Evolutionary conservation across 2,797 vertebrate species (phyloP).

Genomic region (Rhinogobio ventralis): DNA sequence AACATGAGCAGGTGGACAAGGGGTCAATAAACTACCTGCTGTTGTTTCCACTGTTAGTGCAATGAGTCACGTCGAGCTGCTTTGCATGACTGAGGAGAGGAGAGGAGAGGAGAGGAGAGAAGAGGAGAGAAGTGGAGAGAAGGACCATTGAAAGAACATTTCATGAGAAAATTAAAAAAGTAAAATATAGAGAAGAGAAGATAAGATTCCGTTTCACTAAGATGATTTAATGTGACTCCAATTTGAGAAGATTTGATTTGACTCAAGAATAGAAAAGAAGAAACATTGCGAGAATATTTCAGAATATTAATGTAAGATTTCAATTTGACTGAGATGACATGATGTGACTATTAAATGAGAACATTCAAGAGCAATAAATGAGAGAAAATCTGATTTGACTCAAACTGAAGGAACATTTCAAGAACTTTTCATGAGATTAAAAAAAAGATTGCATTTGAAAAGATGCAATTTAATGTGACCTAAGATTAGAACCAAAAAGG

Average conservation of each 20-base stretch:
- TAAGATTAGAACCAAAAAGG: not conserved
- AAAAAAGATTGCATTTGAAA: not conserved
- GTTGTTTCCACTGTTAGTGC: constrained; percentile 35
- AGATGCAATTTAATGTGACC: not conserved
- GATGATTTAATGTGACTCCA: not conserved
- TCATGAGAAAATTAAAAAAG: not conserved
- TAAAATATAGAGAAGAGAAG: not conserved
- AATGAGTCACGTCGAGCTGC: not conserved
- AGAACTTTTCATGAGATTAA: not conserved
- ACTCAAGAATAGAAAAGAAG: too few species aligned
- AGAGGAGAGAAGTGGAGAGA: not conserved
- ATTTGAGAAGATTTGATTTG: not conserved
- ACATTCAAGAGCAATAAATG: not conserved
- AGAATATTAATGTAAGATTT: too few species aligned
- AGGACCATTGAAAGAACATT: not conserved
- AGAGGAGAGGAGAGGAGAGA: not conserved
- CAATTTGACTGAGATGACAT: too few species aligned
- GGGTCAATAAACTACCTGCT: constrained; percentile 17
- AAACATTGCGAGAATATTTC: not conserved
- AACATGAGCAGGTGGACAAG: constrained; percentile 51
- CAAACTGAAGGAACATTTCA: not conserved
- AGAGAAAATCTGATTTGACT: not conserved
- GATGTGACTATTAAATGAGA: too few species aligned
- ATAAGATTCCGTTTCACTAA: not conserved
- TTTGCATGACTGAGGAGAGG: not conserved